Conservation (phyloP, 1,140 invertebrate genomes). For the Riptortus pedestris region DNA sequence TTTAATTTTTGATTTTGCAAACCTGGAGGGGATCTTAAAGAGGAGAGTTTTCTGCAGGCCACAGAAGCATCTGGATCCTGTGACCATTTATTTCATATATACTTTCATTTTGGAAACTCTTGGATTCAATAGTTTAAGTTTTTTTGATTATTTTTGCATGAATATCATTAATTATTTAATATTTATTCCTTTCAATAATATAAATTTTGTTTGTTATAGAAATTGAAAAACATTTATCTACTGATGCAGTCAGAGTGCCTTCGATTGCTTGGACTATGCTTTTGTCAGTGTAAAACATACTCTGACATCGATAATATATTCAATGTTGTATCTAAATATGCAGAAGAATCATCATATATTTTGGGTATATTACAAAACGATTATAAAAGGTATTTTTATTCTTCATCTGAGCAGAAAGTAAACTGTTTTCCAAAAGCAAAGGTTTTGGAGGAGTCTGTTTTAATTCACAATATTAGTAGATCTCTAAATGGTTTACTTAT, state of each 20-base stretch:
- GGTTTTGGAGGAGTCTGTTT: neutral
- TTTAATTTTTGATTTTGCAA: too few species aligned
- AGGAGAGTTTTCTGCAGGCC: too few species aligned
- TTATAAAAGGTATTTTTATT: neutral
- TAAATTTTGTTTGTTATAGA: neutral
- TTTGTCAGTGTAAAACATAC: neutral
- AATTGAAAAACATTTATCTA: neutral
- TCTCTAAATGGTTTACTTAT: neutral
- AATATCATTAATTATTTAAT: too few species aligned
- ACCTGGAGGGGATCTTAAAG: too few species aligned
- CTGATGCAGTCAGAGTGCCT: neutral
- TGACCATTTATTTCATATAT: too few species aligned
- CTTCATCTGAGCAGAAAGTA: neutral
- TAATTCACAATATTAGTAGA: neutral
- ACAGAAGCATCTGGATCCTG: too few species aligned
- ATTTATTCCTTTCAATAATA: too few species aligned
- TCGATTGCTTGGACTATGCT: neutral
- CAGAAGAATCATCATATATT: neutral
- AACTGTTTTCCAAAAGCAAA: neutral
- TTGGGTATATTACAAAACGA: neutral
- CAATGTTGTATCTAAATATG: neutral
- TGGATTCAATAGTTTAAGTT: too few species aligned
- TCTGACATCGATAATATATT: neutral
- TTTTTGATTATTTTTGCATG: too few species aligned
- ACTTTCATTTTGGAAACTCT: too few species aligned